Evolutionary conservation across 1,140 invertebrate genomes (phyloP).

Genomic region (Antheraea pernyi): DNA sequence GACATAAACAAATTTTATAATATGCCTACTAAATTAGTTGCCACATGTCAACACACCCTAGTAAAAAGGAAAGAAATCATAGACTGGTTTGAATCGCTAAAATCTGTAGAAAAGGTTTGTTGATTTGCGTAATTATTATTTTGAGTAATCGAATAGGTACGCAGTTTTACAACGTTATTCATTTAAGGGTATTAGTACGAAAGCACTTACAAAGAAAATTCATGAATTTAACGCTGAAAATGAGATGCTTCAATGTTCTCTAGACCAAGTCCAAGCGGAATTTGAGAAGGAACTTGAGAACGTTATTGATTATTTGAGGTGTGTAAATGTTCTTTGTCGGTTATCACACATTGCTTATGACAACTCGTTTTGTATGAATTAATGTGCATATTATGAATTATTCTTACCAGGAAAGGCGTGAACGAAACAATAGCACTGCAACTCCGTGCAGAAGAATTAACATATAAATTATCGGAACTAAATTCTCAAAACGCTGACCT

Average conservation of each 20-base stretch:
- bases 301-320: constrained; percentile 51
- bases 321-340: constrained; percentile 6
- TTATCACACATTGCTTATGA: not conserved
- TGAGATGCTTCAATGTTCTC: constrained; percentile 46
- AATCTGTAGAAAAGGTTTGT: constrained; percentile 43
- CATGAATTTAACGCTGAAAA: constrained; percentile 61
- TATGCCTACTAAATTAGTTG: constrained; percentile 51
- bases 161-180: not conserved
- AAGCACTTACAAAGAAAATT: constrained; percentile 51
- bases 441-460: constrained; percentile 48
- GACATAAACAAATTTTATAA: constrained; percentile 51
- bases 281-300: constrained; percentile 48
- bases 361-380: not conserved
- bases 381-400: constrained; percentile 19
- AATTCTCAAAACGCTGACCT: constrained; percentile 50
- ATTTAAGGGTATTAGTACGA: constrained; percentile 43
- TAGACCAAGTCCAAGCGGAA: constrained; percentile 47
- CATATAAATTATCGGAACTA: constrained; percentile 44
- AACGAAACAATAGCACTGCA: constrained; percentile 50
- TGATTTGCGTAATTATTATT: not conserved
- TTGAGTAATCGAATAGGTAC: too few species aligned
- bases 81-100: constrained; percentile 55
- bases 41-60: constrained; percentile 53
- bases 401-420: constrained; percentile 45
- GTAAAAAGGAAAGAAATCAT: constrained; percentile 56